Conservation (phyloP, 2,888 invertebrate genomes). For the Melanophora roralis region DNA sequence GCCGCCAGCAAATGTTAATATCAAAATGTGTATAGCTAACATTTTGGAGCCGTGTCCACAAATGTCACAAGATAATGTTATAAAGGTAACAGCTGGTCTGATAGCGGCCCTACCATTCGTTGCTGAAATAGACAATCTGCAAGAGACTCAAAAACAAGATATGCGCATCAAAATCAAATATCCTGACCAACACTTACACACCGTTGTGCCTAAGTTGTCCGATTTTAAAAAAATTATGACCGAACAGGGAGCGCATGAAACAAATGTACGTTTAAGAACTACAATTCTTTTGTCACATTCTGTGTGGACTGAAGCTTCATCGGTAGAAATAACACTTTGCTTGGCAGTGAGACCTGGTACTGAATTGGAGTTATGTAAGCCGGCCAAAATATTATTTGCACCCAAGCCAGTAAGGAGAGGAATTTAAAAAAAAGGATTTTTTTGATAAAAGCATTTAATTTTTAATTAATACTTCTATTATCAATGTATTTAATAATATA, state of each 20-base stretch:
- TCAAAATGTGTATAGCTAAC: slow-evolving; percentile 87
- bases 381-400: slow-evolving; percentile 90
- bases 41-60: slow-evolving; percentile 91
- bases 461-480: background rate
- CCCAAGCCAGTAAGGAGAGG: slow-evolving; percentile 93
- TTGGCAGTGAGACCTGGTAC: slow-evolving; percentile 83
- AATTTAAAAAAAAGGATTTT: slow-evolving; percentile 77
- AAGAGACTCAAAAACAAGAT: slow-evolving; percentile 83
- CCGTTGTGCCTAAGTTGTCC: slow-evolving; percentile 86
- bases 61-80: slow-evolving; percentile 84
- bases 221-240: slow-evolving; percentile 84
- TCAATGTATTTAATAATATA: too few relatives aligned
- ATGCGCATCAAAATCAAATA: slow-evolving; percentile 92
- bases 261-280: slow-evolving; percentile 83
- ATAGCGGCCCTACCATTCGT: slow-evolving; percentile 91
- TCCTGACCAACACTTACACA: slow-evolving; percentile 92
- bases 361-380: slow-evolving; percentile 88
- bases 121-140: slow-evolving; percentile 89
- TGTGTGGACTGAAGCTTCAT: slow-evolving; percentile 94
- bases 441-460: slow-evolving; percentile 12
- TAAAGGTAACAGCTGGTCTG: slow-evolving; percentile 95
- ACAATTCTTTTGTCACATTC: slow-evolving; percentile 90
- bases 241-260: slow-evolving; percentile 79
- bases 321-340: slow-evolving; percentile 90
- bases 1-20: slow-evolving; percentile 84